phyloP scores from a whole-genome alignment of 2,888 invertebrate genomes.

The Pachymerium ferrugineum region DNA sequence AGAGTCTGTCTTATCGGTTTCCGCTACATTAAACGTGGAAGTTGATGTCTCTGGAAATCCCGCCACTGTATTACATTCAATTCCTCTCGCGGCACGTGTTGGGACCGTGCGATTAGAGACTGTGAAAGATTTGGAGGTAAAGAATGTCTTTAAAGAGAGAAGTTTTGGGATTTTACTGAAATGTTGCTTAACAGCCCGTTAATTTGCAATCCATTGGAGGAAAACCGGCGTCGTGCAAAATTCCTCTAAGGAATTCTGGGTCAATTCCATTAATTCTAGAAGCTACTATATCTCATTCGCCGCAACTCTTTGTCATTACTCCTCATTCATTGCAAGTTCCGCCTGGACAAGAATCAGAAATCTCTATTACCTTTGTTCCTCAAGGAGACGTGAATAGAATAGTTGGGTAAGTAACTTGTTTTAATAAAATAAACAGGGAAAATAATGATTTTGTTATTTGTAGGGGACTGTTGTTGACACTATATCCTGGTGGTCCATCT shows the following conservation, averaged over 20 bases:
- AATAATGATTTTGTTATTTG: not conserved
- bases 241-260: constrained; percentile 25
- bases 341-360: constrained; percentile 1
- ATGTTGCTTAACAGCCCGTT: not conserved
- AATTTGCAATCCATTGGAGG: not conserved
- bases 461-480: not conserved
- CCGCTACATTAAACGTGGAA: not conserved
- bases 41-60: not conserved
- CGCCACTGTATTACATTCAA: not conserved
- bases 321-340: constrained; percentile 6
- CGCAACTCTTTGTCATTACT: not conserved
- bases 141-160: not conserved
- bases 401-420: not conserved
- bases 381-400: not conserved
- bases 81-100: constrained; percentile 22
- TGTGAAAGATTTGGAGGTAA: constrained; percentile 28
- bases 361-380: not conserved
- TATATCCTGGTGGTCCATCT: constrained; percentile 1
- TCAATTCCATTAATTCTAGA: constrained; percentile 20
- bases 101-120: constrained; percentile 27
- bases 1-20: not conserved
- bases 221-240: not conserved
- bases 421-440: constrained; percentile 15
- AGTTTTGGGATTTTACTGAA: not conserved
- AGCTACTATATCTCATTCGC: constrained; percentile 1